Evolutionary conservation across 1,140 invertebrate genomes (phyloP).

Genomic region (Drosophila lacertosa): DNA sequence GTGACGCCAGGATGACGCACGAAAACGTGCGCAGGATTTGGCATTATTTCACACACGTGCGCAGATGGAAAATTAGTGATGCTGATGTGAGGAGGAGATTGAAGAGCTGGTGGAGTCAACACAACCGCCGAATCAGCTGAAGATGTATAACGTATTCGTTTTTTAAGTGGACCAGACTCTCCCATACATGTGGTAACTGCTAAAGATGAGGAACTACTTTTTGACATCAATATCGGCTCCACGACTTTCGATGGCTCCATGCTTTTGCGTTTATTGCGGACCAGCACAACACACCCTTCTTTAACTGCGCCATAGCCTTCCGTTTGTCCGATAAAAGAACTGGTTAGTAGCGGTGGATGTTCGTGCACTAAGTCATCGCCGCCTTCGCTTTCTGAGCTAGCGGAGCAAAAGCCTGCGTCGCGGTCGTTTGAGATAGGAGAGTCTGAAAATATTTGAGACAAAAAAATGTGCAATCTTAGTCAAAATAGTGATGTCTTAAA

Average conservation of each 20-base stretch:
- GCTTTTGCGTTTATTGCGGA: conserved; percentile 89
- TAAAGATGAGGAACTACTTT: not conserved
- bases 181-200: conserved; percentile 7
- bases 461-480: not conserved
- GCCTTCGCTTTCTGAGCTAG: conserved; percentile 83
- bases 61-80: conserved; percentile 62
- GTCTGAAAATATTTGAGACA: conserved; percentile 68
- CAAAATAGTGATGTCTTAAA: not conserved
- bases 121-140: conserved; percentile 66
- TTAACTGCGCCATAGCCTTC: conserved; percentile 89
- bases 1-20: conserved; percentile 84
- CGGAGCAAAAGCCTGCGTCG: conserved; percentile 90
- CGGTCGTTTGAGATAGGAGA: conserved; percentile 85
- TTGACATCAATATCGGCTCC: conserved; percentile 21
- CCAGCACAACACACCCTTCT: conserved; percentile 87
- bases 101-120: conserved; percentile 58
- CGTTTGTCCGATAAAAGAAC: conserved; percentile 85
- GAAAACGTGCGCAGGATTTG: conserved; percentile 81
- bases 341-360: conserved; percentile 48
- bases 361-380: conserved; percentile 85
- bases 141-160: conserved; percentile 85
- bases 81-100: conserved; percentile 75
- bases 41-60: conserved; percentile 78
- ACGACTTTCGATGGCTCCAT: conserved; percentile 87
- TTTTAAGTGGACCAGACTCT: conserved; percentile 87